Percentiles rank a stretch among this genome's conserved stretches.
These are phyloP conservation scores for Lytechinus variegatus DNA, from an alignment of 35 echinoderm and acorn worm genomes.

Conservation along the genomic window DNA sequence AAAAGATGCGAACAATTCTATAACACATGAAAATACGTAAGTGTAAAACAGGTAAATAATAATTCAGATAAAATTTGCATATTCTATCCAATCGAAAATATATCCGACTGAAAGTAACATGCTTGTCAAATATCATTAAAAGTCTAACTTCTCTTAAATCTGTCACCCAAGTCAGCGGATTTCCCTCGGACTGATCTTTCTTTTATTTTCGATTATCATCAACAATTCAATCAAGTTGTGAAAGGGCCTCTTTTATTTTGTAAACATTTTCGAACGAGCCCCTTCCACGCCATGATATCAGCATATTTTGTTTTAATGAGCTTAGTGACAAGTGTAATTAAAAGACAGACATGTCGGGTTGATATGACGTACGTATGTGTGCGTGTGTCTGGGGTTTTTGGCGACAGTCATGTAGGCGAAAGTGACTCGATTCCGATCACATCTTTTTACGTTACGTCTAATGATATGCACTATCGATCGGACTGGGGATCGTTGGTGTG, in stretches of 20 bases:
- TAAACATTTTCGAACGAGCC: not conserved
- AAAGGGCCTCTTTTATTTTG: not conserved
- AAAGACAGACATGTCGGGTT: not conserved
- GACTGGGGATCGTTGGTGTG: too few species aligned
- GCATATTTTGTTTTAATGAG: not conserved
- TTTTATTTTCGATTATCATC: not conserved
- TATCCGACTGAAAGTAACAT: too few species aligned
- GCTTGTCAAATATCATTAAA: not conserved
- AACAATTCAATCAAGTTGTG: not conserved
- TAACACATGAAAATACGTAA: too few species aligned
- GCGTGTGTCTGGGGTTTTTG: not conserved
- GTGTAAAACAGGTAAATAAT: too few species aligned
- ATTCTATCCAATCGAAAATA: too few species aligned
- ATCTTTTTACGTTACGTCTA: too few species aligned
- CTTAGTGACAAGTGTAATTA: not conserved
- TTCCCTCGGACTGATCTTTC: not conserved
- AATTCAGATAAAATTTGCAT: too few species aligned
- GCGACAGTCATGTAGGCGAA: too few species aligned
- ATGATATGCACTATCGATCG: too few species aligned
- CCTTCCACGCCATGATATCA: not conserved
- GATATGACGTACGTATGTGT: not conserved
- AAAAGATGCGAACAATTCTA: too few species aligned
- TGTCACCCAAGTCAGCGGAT: not conserved
- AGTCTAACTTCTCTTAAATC: not conserved
- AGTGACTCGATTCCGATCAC: too few species aligned